Conservation (phyloP, 2,797 vertebrate species). For the Cynopterus sphinx region DNA sequence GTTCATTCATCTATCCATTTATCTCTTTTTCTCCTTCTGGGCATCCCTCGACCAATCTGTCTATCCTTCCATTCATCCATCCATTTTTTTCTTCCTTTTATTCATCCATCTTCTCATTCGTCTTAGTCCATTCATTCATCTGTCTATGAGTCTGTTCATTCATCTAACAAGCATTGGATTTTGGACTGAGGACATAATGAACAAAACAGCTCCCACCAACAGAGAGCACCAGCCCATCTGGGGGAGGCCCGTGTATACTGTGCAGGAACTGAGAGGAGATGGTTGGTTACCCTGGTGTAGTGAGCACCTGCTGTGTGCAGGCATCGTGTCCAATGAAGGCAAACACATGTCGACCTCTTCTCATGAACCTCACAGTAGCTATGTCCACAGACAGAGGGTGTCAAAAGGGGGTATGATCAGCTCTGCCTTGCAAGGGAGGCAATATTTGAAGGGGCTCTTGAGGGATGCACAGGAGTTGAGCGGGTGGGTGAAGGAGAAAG, state of each 20-base stretch:
- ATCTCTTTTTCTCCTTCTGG: not conserved
- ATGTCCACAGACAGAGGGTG: not conserved
- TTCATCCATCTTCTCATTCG: too few species aligned
- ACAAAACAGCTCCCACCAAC: not conserved
- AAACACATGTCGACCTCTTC: not conserved
- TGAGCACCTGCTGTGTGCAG: not conserved
- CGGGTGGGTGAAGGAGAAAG: not conserved
- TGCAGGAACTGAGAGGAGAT: not conserved
- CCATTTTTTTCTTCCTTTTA: not conserved
- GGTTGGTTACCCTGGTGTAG: fast-evolving
- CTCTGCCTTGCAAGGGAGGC: not conserved
- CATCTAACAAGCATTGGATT: not conserved
- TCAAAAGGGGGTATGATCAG: not conserved
- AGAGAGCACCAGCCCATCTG: fast-evolving
- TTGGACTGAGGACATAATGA: not conserved
- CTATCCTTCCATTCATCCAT: not conserved
- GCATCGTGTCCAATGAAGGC: not conserved
- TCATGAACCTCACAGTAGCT: not conserved
- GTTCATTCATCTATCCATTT: not conserved
- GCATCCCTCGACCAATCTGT: not conserved
- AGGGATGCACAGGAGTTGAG: not conserved
- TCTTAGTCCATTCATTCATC: not conserved
- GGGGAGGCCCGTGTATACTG: not conserved
- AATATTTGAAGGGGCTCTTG: not conserved
- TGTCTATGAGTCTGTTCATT: not conserved